Conservation (phyloP, 2,113 vertebrate genomes). For the Rhea americana region DNA sequence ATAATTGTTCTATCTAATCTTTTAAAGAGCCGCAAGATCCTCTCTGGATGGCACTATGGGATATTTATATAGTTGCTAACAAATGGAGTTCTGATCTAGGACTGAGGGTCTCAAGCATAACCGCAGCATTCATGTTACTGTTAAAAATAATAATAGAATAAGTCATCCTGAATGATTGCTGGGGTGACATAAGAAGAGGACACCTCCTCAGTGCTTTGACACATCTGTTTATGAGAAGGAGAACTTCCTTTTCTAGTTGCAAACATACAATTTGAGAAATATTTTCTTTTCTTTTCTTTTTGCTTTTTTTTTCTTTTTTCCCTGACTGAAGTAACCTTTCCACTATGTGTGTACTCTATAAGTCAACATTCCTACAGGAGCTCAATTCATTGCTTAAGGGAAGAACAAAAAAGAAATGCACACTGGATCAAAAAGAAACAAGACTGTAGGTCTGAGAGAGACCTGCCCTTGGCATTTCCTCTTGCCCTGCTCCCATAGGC, state of each 20-base stretch:
- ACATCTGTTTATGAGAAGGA: not conserved
- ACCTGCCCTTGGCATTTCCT: conserved; percentile 62
- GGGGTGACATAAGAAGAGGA: not conserved
- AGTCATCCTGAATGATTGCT: not conserved
- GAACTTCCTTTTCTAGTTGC: not conserved
- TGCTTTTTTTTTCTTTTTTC: not conserved
- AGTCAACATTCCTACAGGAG: conserved; percentile 39
- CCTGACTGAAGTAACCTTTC: conserved; percentile 44
- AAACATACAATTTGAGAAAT: not conserved
- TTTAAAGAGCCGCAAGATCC: not conserved
- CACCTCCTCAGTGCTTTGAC: not conserved
- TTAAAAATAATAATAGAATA: not conserved
- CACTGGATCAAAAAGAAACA: conserved; percentile 42
- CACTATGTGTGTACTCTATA: not conserved
- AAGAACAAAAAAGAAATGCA: conserved; percentile 31
- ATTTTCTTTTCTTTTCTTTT: not conserved
- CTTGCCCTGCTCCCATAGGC: conserved; percentile 28
- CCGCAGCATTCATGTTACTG: not conserved
- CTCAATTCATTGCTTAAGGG: conserved; percentile 43
- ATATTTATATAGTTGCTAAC: not conserved
- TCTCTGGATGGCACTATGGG: not conserved
- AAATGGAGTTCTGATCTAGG: not conserved
- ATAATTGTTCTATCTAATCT: not conserved
- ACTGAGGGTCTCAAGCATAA: not conserved
- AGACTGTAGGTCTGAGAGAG: conserved; percentile 27